These are phyloP conservation scores for Euclidia mi DNA, from an alignment of 2,888 invertebrate species.

Conservation along the genomic window DNA sequence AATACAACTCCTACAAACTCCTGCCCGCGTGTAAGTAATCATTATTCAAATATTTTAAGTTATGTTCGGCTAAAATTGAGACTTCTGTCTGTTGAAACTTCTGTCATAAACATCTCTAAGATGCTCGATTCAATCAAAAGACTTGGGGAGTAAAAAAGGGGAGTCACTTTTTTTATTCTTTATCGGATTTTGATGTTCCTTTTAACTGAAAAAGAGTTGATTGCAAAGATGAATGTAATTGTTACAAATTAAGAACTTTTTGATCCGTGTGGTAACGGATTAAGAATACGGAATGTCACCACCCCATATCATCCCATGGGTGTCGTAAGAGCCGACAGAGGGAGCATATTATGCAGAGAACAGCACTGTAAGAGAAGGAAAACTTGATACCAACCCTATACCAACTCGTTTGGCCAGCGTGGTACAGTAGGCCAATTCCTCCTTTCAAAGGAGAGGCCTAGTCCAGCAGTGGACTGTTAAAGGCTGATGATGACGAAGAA, in stretches of 20 bases:
- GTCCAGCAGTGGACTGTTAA: no score
- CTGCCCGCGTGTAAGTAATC: slow-evolving; percentile 23
- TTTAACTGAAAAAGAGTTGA: slow-evolving; percentile 43
- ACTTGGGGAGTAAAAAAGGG: slow-evolving; percentile 42
- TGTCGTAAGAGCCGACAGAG: no score
- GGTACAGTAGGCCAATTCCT: no score
- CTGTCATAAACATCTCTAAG: slow-evolving; percentile 46
- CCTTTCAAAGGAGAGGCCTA: no score
- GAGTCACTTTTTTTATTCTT: slow-evolving; percentile 36
- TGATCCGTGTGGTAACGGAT: no score
- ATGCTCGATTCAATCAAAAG: slow-evolving; percentile 53
- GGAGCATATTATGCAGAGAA: no score
- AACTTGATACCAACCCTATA: no score
- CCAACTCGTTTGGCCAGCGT: no score
- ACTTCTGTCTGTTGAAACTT: slow-evolving; percentile 49
- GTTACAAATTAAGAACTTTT: slow-evolving; percentile 26
- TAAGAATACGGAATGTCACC: no score
- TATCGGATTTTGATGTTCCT: slow-evolving; percentile 31
- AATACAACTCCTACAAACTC: slow-evolving; percentile 45
- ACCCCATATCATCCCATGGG: no score
- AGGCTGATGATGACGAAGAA: no score
- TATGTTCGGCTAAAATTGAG: slow-evolving; percentile 44
- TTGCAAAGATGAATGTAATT: slow-evolving; percentile 27
- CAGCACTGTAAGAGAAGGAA: no score
- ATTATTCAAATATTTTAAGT: slow-evolving; percentile 52